Conservation (phyloP, 1,140 invertebrate species). For the Papilio dardanus region DNA sequence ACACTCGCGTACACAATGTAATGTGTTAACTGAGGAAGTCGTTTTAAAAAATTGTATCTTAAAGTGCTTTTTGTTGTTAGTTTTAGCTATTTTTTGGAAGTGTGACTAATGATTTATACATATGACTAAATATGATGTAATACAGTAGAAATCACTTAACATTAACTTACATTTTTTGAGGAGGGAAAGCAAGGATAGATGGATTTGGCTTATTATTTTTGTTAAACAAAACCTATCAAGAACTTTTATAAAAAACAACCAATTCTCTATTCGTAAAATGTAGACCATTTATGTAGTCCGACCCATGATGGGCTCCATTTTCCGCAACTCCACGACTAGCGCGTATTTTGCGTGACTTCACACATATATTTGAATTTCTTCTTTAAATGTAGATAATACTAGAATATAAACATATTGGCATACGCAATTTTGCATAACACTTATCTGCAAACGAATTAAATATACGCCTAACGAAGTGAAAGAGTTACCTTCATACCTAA, state of each 20-base stretch:
- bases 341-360: too few relatives aligned
- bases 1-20: neutral
- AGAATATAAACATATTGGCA: neutral
- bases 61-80: neutral
- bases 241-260: too few relatives aligned
- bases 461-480: constrained; percentile 20
- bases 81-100: neutral
- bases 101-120: neutral
- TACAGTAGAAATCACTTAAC: neutral
- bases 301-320: too few relatives aligned
- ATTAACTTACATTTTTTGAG: neutral
- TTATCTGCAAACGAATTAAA: neutral
- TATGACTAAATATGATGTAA: neutral
- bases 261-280: too few relatives aligned
- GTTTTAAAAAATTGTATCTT: neutral
- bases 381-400: too few relatives aligned
- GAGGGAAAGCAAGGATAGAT: too few relatives aligned
- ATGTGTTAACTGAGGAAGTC: constrained; percentile 1
- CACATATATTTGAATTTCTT: too few relatives aligned
- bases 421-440: neutral
- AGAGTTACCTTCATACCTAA: constrained; percentile 33
- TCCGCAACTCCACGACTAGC: too few relatives aligned
- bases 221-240: too few relatives aligned
- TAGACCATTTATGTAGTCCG: too few relatives aligned
- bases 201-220: too few relatives aligned